Conservation (phyloP, 2,113 vertebrate genomes). For the Sturnira hondurensis region DNA sequence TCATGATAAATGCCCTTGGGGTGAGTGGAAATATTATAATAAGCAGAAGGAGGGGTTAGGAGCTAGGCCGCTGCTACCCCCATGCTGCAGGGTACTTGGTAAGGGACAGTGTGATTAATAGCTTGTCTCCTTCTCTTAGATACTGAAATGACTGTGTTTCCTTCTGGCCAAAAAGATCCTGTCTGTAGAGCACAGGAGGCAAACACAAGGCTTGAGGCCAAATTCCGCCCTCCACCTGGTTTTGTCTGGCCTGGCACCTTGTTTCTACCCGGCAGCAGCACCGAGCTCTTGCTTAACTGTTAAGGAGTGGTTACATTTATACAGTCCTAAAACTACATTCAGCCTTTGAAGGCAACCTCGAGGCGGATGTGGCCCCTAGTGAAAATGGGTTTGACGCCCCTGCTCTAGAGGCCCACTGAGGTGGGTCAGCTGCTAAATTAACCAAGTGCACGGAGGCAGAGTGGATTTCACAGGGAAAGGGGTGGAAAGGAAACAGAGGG, state of each 20-base stretch:
- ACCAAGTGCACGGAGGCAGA: background rate
- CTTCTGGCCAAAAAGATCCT: background rate
- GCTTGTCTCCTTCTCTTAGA: background rate
- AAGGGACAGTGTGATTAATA: background rate
- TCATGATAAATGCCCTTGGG: background rate
- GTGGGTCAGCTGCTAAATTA: background rate
- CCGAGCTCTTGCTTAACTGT: no score
- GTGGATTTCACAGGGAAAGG: background rate
- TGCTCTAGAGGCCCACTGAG: background rate
- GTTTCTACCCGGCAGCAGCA: no score
- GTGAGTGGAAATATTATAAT: background rate
- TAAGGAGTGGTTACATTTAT: no score
- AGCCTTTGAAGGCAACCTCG: no score
- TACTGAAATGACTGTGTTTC: background rate
- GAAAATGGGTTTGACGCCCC: no score
- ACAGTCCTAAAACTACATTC: no score
- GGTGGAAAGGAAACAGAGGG: background rate
- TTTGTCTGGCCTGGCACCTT: no score
- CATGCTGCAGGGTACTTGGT: background rate
- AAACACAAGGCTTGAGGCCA: no score
- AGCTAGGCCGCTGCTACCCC: background rate
- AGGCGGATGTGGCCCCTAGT: no score
- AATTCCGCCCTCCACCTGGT: no score
- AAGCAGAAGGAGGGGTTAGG: fast-evolving
- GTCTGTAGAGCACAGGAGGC: background rate